A percentile compares a stretch with the other conserved stretches of the same genome.
Conservation (phyloP, 2,888 invertebrate species). For the Beris chalybata region DNA sequence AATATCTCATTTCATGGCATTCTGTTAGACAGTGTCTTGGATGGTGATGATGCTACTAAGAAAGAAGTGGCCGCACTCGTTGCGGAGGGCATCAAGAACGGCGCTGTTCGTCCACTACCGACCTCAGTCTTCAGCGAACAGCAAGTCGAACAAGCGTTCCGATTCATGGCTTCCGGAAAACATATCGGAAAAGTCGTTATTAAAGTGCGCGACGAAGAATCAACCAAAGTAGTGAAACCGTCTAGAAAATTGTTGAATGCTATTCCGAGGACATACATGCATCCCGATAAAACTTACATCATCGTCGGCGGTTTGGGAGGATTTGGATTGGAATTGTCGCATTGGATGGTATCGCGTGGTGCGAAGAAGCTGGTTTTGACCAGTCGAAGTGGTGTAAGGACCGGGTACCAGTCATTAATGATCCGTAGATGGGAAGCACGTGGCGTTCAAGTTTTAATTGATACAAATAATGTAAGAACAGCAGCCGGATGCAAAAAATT, state of each 20-base stretch:
- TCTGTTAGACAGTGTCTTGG: slow-evolving; percentile 90
- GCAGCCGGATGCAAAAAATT: slow-evolving; percentile 65
- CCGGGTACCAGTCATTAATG: slow-evolving; percentile 90
- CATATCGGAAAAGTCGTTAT: slow-evolving; percentile 97
- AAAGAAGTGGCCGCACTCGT: slow-evolving; percentile 80
- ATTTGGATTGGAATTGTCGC: slow-evolving; percentile 90
- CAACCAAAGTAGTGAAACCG: slow-evolving; percentile 57
- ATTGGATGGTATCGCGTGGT: slow-evolving; percentile 87
- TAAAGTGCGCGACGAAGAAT: slow-evolving; percentile 84
- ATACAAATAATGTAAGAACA: slow-evolving; percentile 66
- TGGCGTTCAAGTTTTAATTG: slow-evolving; percentile 67
- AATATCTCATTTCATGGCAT: slow-evolving; percentile 98
- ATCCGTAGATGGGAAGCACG: slow-evolving; percentile 67
- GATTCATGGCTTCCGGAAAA: slow-evolving; percentile 93
- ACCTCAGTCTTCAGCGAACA: slow-evolving; percentile 81
- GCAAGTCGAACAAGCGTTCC: slow-evolving; percentile 91
- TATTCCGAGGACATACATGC: slow-evolving; percentile 83
- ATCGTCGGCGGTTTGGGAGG: slow-evolving; percentile 93
- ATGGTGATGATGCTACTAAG: slow-evolving; percentile 66
- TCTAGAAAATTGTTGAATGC: slow-evolving; percentile 69
- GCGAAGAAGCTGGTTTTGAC: slow-evolving; percentile 83
- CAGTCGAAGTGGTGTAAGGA: slow-evolving; percentile 85
- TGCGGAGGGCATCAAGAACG: slow-evolving; percentile 79
- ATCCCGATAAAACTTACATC: slow-evolving; percentile 74
- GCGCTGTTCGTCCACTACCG: slow-evolving; percentile 90